These are phyloP conservation scores for Phaedon cochleariae DNA, from an alignment of 2,888 invertebrate genomes.

Conservation along the genomic window DNA sequence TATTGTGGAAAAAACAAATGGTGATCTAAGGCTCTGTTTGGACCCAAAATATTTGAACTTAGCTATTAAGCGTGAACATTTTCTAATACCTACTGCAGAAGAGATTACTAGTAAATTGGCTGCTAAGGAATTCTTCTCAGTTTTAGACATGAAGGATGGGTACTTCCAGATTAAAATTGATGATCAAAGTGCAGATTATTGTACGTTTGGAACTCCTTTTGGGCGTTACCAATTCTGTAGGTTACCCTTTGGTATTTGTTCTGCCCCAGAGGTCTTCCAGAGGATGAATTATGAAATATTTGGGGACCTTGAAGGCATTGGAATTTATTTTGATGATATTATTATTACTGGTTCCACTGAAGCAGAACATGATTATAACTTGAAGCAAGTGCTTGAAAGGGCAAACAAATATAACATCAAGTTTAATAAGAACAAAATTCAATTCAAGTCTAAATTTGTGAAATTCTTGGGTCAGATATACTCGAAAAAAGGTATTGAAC, in stretches of 20 bases:
- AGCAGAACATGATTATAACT: constrained; percentile 27
- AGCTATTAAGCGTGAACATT: constrained; percentile 25
- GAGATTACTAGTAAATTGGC: constrained; percentile 22
- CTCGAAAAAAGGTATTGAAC: constrained; percentile 22
- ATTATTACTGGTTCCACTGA: constrained; percentile 28
- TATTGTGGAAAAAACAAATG: constrained; percentile 29
- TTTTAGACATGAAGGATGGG: constrained; percentile 37
- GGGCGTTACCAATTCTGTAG: constrained; percentile 27
- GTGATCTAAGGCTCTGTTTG: constrained; percentile 27
- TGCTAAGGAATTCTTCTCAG: constrained; percentile 30
- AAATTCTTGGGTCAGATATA: constrained; percentile 23
- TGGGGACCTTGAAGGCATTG: constrained; percentile 33
- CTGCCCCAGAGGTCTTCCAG: constrained; percentile 27
- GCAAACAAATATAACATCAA: too few species aligned
- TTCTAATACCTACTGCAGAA: constrained; percentile 26
- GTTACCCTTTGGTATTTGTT: constrained; percentile 32
- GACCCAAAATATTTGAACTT: constrained; percentile 28
- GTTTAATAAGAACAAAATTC: too few species aligned
- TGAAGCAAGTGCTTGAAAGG: not conserved
- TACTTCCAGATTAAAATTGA: constrained; percentile 27
- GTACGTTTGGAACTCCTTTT: constrained; percentile 30
- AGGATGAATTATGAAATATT: constrained; percentile 30
- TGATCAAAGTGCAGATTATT: constrained; percentile 15
- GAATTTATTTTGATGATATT: constrained; percentile 36
- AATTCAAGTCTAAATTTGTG: too few species aligned